These are phyloP conservation scores for Laticauda colubrina DNA, from an alignment of 2,113 vertebrate species.

Conservation along the genomic window DNA sequence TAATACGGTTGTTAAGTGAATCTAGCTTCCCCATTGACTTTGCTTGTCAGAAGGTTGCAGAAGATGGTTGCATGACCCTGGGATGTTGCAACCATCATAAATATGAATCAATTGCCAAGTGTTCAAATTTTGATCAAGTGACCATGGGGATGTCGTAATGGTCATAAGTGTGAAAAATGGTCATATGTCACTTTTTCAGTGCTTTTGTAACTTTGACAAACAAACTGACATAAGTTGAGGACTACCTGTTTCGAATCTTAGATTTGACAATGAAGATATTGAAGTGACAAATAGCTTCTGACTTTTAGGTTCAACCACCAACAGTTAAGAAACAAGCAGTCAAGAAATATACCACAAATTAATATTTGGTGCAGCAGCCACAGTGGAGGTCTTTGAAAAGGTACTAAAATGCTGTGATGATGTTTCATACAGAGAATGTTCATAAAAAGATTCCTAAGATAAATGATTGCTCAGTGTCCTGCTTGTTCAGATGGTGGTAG, in stretches of 20 bases:
- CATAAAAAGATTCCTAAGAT: background rate
- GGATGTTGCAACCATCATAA: too few species aligned
- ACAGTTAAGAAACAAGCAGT: background rate
- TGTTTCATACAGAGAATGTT: background rate
- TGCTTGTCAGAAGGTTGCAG: background rate
- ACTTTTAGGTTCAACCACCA: background rate
- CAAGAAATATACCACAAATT: background rate
- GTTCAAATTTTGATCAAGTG: too few species aligned
- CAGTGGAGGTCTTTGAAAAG: background rate
- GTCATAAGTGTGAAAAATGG: background rate
- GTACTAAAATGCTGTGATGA: background rate
- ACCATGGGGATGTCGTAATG: background rate
- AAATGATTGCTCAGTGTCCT: background rate
- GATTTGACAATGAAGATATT: background rate
- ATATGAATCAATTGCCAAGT: too few species aligned
- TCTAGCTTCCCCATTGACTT: too few species aligned
- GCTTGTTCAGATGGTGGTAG: background rate
- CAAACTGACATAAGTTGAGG: background rate
- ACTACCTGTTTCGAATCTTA: background rate
- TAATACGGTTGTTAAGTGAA: too few species aligned
- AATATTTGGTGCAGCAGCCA: background rate
- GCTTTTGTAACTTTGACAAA: background rate
- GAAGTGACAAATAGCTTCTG: background rate
- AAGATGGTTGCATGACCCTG: background rate
- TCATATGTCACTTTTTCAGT: too few species aligned